Base-by-base conservation (phyloP, 1,140 invertebrate genomes). In the Ptiloglossa arizonensis region DNA sequence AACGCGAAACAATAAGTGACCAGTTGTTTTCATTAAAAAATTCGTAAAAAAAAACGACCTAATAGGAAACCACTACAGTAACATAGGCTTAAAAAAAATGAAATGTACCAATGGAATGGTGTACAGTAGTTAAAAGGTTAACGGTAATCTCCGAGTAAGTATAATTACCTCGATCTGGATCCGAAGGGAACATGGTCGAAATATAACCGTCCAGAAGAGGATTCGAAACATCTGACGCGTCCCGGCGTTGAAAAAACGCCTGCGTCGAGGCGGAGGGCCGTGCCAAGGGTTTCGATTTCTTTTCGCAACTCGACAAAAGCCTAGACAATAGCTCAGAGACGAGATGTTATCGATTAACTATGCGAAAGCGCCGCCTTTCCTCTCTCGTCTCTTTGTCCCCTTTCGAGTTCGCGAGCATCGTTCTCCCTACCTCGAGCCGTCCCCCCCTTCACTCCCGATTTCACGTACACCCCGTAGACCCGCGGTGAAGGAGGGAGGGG, bases 261-360 rank as follows among this genome's bases (percentile, higher is more conserved):
- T n/a, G n/a, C n/a, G 38, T n/a, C 17, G 13, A 13, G 0, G 0
- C n/a, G 22, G 38, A 19, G 29, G n/a, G 69, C 48, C n/a, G n/a
- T 41, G 8, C 41, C 41, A 41, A n/a, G 41, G 48, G 62, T 67
- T 74, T 66, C 63, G 27, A 41, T 75, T 75, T 76, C 48, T 60
- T 64, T 52, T 29, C 32, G 44, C 59, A 29, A 41, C 19, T 11
- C 5, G 29, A 38, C 29, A 68, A 75, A 35, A 19, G n/a, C 27
- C 52, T 50, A 41, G 64, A 68, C 54, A 76, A 76, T 48, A 41
- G 4, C 38, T 22, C 38, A 57, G 63, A 54, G 74, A 75, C 46
- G 70, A 62, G 67, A 84, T 67, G 64, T 71, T 84, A 84, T 84
- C 82, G 82, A 84, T 84, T 80, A 84, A 83, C 82, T 38, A 60